Conservation (phyloP, 2,888 invertebrate species). For the Andricus curvator region DNA sequence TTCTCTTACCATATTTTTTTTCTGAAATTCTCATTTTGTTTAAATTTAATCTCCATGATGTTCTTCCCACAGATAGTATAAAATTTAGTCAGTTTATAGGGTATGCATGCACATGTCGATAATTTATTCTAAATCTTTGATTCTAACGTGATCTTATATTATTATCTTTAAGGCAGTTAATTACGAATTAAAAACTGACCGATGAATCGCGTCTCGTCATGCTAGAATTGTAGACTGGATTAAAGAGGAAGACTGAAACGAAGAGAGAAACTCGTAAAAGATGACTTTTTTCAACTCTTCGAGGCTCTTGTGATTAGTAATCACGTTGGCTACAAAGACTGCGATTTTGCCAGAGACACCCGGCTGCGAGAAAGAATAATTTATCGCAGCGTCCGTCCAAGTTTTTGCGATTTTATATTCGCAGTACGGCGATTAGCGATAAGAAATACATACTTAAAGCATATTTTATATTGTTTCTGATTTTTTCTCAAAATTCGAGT, state of each 20-base stretch:
- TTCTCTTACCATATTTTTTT: too few species aligned
- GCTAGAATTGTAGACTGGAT: constrained; percentile 70
- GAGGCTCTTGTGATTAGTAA: constrained; percentile 40
- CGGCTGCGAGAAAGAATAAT: constrained; percentile 1
- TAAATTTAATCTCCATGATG: not conserved
- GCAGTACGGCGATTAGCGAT: not conserved
- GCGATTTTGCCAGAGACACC: constrained; percentile 41
- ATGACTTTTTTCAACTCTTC: constrained; percentile 29
- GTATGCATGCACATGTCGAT: constrained; percentile 61
- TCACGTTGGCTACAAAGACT: constrained; percentile 43
- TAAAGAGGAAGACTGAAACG: constrained; percentile 69
- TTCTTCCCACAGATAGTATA: constrained; percentile 30
- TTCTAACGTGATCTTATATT: constrained; percentile 57
- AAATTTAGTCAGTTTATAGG: constrained; percentile 18
- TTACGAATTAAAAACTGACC: not conserved
- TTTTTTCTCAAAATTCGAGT: not conserved
- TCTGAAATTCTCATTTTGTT: too few species aligned
- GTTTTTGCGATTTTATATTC: constrained; percentile 2
- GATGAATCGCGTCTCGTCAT: constrained; percentile 46
- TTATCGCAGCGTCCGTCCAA: constrained; percentile 32
- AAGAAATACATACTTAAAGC: not conserved
- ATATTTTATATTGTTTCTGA: not conserved
- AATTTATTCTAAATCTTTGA: constrained; percentile 60
- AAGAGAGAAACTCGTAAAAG: constrained; percentile 54
- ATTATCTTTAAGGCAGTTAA: constrained; percentile 40